phyloP scores from a whole-genome alignment of 2,113 vertebrate genomes.

The Isurus oxyrinchus region DNA sequence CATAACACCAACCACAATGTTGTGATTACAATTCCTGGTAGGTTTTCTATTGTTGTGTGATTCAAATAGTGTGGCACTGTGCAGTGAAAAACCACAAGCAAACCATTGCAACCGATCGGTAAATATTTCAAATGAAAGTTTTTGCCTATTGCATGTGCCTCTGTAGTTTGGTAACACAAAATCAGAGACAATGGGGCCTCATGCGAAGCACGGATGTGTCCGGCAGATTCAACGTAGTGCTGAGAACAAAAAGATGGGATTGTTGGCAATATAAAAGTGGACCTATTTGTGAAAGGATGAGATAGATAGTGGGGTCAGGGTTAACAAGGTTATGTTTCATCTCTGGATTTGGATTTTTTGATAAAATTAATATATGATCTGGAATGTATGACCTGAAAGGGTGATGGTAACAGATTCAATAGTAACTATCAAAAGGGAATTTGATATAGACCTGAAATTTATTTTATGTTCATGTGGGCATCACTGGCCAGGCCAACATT shows the following conservation, averaged over 20 bases:
- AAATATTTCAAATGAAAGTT: neutral
- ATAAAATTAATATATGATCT: neutral
- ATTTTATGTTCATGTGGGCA: no score
- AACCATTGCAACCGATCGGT: neutral
- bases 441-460: neutral
- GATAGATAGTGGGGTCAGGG: neutral
- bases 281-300: neutral
- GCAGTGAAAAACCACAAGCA: slow-evolving; percentile 4
- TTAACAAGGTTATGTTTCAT: neutral
- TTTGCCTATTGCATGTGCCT: neutral
- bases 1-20: neutral
- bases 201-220: neutral
- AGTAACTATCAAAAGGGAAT: neutral
- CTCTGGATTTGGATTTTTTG: neutral
- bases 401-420: neutral
- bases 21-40: neutral
- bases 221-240: neutral
- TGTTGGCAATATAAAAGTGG: neutral
- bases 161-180: neutral
- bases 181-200: neutral
- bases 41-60: neutral
- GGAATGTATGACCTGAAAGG: neutral
- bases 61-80: neutral
- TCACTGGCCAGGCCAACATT: no score
- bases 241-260: neutral